Base-by-base conservation (phyloP, 2,113 vertebrate species). In the Odocoileus hemionus region DNA sequence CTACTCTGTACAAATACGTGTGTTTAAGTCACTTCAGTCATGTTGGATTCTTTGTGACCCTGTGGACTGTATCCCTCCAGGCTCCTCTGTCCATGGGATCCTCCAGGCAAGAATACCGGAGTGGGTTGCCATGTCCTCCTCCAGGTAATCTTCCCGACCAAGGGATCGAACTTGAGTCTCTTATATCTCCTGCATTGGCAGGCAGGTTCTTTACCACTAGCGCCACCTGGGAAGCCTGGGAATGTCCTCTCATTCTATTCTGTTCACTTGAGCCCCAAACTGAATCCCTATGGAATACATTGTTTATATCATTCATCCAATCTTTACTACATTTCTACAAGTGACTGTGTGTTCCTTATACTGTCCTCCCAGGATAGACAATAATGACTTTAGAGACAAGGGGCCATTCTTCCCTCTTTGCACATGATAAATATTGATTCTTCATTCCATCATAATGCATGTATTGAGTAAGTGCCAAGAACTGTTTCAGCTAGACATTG, bases 351-450 rank as follows among this genome's bases (percentile, higher is more conserved):
- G 21, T 58, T 89, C 57, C 92, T 76, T 57, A 57, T n/a, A 23
- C n/a, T 7, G 39, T 43, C 21, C 15, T 21, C 6, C 47, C 9
- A 67, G 25, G 30, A 23, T n/a, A 95, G 76, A 55, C 11, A 83
- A 43, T 85, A 36, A 52, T 45, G 79, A 55, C 33, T 92, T 92
- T 54, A 74, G 45, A n/a, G 87, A 93, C 39, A 97, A 96, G 88
- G 39, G 11, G 10, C 17, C 33, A 70, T 58, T 94, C 96, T 96
- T 90, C 89, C 23, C 47, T 96, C 47, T 96, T 80, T 82, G 30
- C 6, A 76, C 54, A 91, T 64, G 67, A 89, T 80, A 96, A 95
- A 96, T 96, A 94, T 94, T 96, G 91, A 95, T 92, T 95, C 78
- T 95, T 94, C 47, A 86, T 64, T 95, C 7, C 28, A 90, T 90